Evolutionary conservation across 2,797 vertebrate genomes (phyloP).

Genomic region (Acanthopagrus latus): DNA sequence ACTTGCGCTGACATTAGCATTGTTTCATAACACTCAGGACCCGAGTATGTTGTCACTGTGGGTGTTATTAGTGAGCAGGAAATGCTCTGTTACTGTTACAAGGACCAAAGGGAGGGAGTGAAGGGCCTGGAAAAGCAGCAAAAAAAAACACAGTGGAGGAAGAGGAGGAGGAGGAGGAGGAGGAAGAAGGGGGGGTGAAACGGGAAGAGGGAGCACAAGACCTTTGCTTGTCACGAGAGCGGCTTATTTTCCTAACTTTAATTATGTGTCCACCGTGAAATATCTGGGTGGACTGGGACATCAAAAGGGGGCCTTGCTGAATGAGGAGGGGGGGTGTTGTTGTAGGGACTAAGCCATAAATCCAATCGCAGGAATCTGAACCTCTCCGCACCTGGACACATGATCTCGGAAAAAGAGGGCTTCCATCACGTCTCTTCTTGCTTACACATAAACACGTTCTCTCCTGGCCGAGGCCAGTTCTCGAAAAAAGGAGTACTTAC

Average conservation of each 20-base stretch:
- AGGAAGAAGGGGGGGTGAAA: not conserved
- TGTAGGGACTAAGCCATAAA: conserved; percentile 64
- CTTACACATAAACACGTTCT: conserved; percentile 46
- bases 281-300: conserved; percentile 58
- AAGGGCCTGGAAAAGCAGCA: conserved; percentile 47
- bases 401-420: conserved; percentile 54
- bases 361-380: conserved; percentile 78
- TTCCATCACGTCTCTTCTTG: conserved; percentile 43
- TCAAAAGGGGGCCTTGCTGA: conserved; percentile 60
- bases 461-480: conserved; percentile 30
- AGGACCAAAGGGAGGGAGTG: conserved; percentile 39
- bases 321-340: conserved; percentile 53
- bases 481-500: conserved; percentile 51
- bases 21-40: conserved; percentile 17
- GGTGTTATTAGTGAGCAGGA: conserved; percentile 72
- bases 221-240: conserved; percentile 53
- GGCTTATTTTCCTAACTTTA: conserved; percentile 69
- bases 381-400: conserved; percentile 77
- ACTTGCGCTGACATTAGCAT: conserved; percentile 47
- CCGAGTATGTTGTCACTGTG: conserved; percentile 35
- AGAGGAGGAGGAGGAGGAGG: not conserved
- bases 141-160: conserved; percentile 40
- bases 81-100: conserved; percentile 65
- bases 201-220: conserved; percentile 25
- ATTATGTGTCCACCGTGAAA: conserved; percentile 72